These are phyloP conservation scores for Danionella dracula DNA, from an alignment of 2,797 vertebrate genomes.

Conservation along the genomic window DNA sequence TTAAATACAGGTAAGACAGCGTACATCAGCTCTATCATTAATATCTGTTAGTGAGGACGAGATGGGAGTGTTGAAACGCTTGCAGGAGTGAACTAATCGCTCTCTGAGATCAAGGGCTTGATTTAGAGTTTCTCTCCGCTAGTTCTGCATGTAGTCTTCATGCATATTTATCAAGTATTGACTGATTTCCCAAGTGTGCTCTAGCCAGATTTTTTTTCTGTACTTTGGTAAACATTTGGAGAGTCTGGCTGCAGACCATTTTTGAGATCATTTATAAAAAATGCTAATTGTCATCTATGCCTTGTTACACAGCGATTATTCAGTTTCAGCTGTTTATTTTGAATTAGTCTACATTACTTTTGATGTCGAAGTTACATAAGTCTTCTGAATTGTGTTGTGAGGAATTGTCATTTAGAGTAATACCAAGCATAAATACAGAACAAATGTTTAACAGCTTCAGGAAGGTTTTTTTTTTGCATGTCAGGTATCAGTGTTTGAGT, in stretches of 20 bases:
- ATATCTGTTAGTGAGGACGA: background rate
- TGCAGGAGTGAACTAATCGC: constrained; percentile 10
- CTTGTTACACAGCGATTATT: background rate
- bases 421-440: no score
- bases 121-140: constrained; percentile 17
- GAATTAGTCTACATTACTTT: background rate
- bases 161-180: constrained; percentile 41
- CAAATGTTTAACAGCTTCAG: background rate
- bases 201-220: background rate
- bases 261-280: background rate
- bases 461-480: background rate
- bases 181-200: constrained; percentile 31
- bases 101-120: constrained; percentile 26
- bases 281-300: background rate
- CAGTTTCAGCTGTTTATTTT: background rate
- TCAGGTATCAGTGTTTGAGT: background rate
- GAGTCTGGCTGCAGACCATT: background rate
- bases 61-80: background rate
- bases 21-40: background rate
- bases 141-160: constrained; percentile 12
- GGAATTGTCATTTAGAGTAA: background rate
- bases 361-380: background rate
- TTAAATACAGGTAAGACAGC: background rate
- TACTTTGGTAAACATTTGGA: constrained; percentile 15
- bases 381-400: background rate